These are phyloP conservation scores for Huso huso DNA, from an alignment of 2,797 vertebrate genomes.

Conservation along the genomic window DNA sequence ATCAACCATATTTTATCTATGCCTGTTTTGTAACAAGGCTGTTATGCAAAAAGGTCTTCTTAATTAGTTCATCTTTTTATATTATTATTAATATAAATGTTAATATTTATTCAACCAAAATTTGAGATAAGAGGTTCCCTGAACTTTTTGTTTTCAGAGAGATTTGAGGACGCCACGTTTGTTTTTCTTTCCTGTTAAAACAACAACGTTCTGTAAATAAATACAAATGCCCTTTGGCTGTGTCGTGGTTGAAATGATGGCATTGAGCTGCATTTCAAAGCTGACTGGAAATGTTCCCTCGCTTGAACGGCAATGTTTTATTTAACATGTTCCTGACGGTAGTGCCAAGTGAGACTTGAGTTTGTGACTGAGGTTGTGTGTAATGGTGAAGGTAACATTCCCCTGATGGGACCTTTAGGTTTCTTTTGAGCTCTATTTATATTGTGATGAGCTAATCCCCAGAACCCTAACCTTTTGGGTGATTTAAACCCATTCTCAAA, in stretches of 20 bases:
- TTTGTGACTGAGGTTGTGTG: conserved; percentile 5
- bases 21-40: too few relatives aligned
- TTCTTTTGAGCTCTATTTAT: background rate
- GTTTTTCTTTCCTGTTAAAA: background rate
- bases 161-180: too few relatives aligned
- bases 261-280: conserved; percentile 3
- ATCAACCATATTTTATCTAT: too few relatives aligned
- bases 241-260: conserved; percentile 4
- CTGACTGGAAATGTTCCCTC: conserved; percentile 7
- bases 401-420: background rate
- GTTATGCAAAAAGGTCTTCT: too few relatives aligned
- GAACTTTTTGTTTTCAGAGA: too few relatives aligned
- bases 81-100: too few relatives aligned
- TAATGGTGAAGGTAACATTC: conserved; percentile 8
- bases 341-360: background rate
- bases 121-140: too few relatives aligned
- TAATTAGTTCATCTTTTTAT: too few relatives aligned
- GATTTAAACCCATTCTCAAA: background rate
- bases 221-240: conserved; percentile 10
- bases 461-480: background rate
- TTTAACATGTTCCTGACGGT: conserved; percentile 6
- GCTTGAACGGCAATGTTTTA: conserved; percentile 11
- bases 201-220: conserved; percentile 9
- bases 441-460: background rate
- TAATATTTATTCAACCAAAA: too few relatives aligned